Evolutionary conservation across 2,888 invertebrate species (phyloP).

Genomic region (Lepetodrilus schrolli): DNA sequence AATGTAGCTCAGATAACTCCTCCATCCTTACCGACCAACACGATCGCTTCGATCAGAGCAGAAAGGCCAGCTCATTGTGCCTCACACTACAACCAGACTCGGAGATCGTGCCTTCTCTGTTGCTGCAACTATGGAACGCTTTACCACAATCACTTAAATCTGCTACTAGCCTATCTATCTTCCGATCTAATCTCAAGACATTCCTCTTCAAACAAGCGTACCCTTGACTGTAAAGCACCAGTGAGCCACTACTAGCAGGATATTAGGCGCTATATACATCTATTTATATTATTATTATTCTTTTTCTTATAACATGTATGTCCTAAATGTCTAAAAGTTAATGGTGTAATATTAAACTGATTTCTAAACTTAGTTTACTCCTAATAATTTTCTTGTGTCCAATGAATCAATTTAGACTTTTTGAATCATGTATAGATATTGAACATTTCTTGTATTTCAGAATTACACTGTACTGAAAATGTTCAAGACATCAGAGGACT

Average conservation of each 20-base stretch:
- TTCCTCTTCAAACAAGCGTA: not conserved
- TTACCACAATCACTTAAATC: not conserved
- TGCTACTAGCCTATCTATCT: not conserved
- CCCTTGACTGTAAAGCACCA: not conserved
- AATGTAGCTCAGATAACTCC: not conserved
- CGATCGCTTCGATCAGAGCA: not conserved
- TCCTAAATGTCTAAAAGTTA: too few relatives aligned
- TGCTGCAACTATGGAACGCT: not conserved
- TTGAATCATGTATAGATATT: too few relatives aligned
- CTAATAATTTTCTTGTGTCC: too few relatives aligned
- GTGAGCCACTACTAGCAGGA: not conserved
- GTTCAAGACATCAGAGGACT: conserved; percentile 73
- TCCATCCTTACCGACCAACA: not conserved
- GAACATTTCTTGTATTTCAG: conserved; percentile 53
- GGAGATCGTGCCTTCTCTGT: not conserved
- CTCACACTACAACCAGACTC: not conserved
- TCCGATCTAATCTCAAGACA: not conserved
- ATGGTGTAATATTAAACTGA: too few relatives aligned
- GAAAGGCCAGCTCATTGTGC: not conserved
- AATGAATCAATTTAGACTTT: too few relatives aligned
- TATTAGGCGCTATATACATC: not conserved
- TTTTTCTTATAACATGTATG: too few relatives aligned
- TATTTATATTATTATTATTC: too few relatives aligned
- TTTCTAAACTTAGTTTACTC: too few relatives aligned
- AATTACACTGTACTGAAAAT: conserved; percentile 78